These are phyloP conservation scores for Perodicticus potto DNA, from an alignment of 2,797 vertebrate genomes.

Conservation along the genomic window DNA sequence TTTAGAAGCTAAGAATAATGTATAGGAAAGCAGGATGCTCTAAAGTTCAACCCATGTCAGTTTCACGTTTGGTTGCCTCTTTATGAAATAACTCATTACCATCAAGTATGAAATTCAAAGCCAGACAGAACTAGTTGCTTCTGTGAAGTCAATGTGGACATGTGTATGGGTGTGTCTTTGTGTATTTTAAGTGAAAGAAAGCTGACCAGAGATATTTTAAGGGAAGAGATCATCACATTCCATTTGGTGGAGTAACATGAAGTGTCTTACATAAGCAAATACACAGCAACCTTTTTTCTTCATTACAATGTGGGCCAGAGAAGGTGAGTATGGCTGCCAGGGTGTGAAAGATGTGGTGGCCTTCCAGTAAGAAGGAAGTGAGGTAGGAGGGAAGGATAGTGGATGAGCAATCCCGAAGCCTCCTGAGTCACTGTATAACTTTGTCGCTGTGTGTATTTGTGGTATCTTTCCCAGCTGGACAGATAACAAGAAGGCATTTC, in stretches of 20 bases:
- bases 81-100: slow-evolving; percentile 84
- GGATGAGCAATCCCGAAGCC: slow-evolving; percentile 46
- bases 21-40: slow-evolving; percentile 79
- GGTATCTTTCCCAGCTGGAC: slow-evolving; percentile 62
- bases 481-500: not conserved
- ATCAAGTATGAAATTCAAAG: slow-evolving; percentile 84
- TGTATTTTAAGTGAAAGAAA: slow-evolving; percentile 71
- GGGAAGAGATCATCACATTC: not conserved
- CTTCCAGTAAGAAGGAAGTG: not conserved
- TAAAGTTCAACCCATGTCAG: slow-evolving; percentile 86
- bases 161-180: not conserved
- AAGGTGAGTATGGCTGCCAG: slow-evolving; percentile 44
- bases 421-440: slow-evolving; percentile 65
- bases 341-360: slow-evolving; percentile 27
- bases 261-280: slow-evolving; percentile 71
- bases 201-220: slow-evolving; percentile 63
- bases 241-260: slow-evolving; percentile 13
- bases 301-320: slow-evolving; percentile 50
- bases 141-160: slow-evolving; percentile 57
- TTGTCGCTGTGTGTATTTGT: slow-evolving; percentile 76
- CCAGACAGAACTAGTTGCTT: slow-evolving; percentile 72
- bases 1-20: slow-evolving; percentile 84
- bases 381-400: not conserved
- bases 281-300: slow-evolving; percentile 70
- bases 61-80: slow-evolving; percentile 80